These are phyloP conservation scores for Ibidorhyncha struthersii DNA, from an alignment of 2,113 vertebrate species.

Conservation along the genomic window DNA sequence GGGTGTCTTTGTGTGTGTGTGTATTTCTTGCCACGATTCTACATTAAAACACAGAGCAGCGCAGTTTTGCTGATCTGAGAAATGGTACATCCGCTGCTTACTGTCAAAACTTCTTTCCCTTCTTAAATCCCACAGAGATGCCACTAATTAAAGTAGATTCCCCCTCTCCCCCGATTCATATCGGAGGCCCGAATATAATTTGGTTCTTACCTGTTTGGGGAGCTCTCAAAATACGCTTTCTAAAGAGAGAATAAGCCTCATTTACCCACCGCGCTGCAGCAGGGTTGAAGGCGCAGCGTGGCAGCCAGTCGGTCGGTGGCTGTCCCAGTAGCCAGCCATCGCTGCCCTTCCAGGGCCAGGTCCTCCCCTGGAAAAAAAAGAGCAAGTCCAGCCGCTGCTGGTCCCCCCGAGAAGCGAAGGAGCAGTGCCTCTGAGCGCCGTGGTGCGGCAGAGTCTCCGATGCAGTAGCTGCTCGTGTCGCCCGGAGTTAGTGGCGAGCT, in stretches of 20 bases:
- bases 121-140: background rate
- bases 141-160: background rate
- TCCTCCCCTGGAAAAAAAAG: background rate
- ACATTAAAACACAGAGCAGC: background rate
- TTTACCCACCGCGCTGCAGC: background rate
- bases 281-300: background rate
- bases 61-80: background rate
- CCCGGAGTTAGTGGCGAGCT: background rate
- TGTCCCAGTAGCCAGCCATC: background rate
- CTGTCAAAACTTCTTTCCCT: background rate
- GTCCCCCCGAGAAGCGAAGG: background rate
- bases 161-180: background rate
- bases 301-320: fast-evolving
- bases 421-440: fast-evolving
- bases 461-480: fast-evolving
- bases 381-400: background rate
- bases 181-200: background rate
- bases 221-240: background rate
- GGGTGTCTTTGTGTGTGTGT: background rate
- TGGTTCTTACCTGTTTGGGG: background rate
- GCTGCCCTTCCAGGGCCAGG: background rate
- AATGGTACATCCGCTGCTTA: background rate
- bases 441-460: background rate
- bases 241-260: background rate
- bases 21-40: background rate